Base-by-base conservation (phyloP, 2,888 invertebrate species). In the Nomada ruficornis region DNA sequence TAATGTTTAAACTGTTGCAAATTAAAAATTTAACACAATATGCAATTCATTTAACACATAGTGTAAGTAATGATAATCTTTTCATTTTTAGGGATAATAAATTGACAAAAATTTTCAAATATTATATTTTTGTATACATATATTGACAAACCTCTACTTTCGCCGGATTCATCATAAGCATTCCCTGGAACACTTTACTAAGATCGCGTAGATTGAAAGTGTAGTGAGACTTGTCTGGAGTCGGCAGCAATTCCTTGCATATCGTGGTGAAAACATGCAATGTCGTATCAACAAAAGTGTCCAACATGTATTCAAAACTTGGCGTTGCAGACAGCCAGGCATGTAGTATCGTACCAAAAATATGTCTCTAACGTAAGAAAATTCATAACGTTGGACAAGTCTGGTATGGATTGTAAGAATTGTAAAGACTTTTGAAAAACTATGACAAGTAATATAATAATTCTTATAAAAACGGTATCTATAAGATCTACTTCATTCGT, bases 161-260 rank as follows among this genome's bases (percentile, higher is more conserved):
- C 63, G 94, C 94, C 0, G 97, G 95, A 2, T 96, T 96, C 87
- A 96, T 95, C 95, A 97, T 96, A 52, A 97, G 94, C 1, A 97
- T 95, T 1, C 97, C 97, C 94, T 97, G 96, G 91, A 97, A 97
- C 23, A 98, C 97, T 89, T 98, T 96, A 77, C 97, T 96, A 82
- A 98, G 95, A 93, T 98, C 98, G 23, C 98, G 94, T 88, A 98
- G 93, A 94, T 98, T 98, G 94, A 98, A 98, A 0, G 98, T 97
- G 90, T 98, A 98, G 94, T 98, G 98, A 0, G 97, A 97, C 93
- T 98, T 98, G 29, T 97, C 95, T 0, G 98, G 98, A 0, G 98
- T 98, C 0, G 98, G 98, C 15, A 98, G 94, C 75, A 98, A 94
- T 89, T 97, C 96, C 10, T 94, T 94, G 54, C 96, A 95, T 78